Evolutionary conservation across 1,140 invertebrate genomes (phyloP).

Genomic region (Trissolcus basalis): DNA sequence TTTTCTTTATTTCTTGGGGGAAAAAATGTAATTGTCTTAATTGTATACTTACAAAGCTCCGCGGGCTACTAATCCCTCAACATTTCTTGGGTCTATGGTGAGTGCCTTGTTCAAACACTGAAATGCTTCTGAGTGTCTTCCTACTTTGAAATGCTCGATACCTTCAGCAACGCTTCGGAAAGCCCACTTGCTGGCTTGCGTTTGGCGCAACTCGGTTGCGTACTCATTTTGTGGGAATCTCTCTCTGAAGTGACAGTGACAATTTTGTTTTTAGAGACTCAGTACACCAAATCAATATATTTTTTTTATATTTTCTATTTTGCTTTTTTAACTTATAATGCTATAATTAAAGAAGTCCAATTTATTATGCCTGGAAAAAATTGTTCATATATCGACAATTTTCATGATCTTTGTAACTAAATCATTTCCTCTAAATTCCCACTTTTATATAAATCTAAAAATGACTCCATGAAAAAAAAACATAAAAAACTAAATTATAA

Average conservation of each 20-base stretch:
- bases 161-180: constrained; percentile 94
- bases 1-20: neutral
- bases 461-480: no score
- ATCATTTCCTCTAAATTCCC: no score
- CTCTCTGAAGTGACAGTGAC: constrained; percentile 76
- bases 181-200: constrained; percentile 94
- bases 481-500: neutral
- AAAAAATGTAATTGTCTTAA: no score
- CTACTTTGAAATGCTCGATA: constrained; percentile 94
- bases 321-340: constrained; percentile 19
- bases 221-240: constrained; percentile 87
- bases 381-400: constrained; percentile 12
- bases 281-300: neutral
- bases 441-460: no score
- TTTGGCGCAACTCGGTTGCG: constrained; percentile 87
- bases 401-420: no score
- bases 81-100: constrained; percentile 93
- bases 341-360: constrained; percentile 6
- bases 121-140: constrained; percentile 93
- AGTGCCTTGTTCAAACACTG: constrained; percentile 96
- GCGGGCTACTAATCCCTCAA: constrained; percentile 94
- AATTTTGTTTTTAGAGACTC: constrained; percentile 27
- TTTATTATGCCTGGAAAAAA: constrained; percentile 44
- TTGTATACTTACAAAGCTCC: constrained; percentile 85
- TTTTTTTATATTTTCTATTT: no score